A percentile compares a stretch with the other conserved stretches of the same genome.
Conservation (phyloP, 2,888 invertebrate species). For the Psylliodes chrysocephalus region DNA sequence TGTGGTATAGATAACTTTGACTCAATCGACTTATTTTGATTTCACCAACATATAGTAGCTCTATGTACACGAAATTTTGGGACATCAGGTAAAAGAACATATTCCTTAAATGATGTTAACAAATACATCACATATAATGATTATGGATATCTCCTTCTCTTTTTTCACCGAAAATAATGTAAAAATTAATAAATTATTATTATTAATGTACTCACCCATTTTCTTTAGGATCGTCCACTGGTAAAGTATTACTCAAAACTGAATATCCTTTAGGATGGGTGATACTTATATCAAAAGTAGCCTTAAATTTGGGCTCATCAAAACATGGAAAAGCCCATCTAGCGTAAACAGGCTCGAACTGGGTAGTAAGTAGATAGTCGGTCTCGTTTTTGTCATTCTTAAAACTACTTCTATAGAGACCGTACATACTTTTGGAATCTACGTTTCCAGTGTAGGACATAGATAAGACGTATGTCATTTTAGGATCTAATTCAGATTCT, state of each 20-base stretch:
- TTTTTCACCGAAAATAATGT: too few relatives aligned
- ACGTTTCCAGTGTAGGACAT: constrained; percentile 50
- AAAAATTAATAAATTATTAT: background rate
- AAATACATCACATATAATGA: too few relatives aligned
- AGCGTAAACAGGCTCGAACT: constrained; percentile 75
- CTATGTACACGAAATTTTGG: too few relatives aligned
- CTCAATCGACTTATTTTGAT: too few relatives aligned
- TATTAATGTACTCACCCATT: constrained; percentile 24
- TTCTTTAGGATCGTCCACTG: background rate
- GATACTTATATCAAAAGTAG: constrained; percentile 63
- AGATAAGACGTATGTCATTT: constrained; percentile 29
- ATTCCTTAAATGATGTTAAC: too few relatives aligned
- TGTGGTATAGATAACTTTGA: too few relatives aligned
- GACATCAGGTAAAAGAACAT: too few relatives aligned
- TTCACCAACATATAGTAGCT: too few relatives aligned
- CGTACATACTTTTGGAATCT: constrained; percentile 59
- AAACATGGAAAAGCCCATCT: constrained; percentile 82
- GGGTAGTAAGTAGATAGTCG: constrained; percentile 69
- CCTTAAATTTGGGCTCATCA: constrained; percentile 70
- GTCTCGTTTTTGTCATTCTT: constrained; percentile 46
- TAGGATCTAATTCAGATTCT: background rate
- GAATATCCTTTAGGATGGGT: constrained; percentile 52
- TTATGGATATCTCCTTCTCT: too few relatives aligned
- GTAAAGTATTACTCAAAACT: constrained; percentile 46
- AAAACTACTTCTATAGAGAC: constrained; percentile 68